phyloP scores from a whole-genome alignment of 2,888 invertebrate genomes.

The Philereme vetulata region DNA sequence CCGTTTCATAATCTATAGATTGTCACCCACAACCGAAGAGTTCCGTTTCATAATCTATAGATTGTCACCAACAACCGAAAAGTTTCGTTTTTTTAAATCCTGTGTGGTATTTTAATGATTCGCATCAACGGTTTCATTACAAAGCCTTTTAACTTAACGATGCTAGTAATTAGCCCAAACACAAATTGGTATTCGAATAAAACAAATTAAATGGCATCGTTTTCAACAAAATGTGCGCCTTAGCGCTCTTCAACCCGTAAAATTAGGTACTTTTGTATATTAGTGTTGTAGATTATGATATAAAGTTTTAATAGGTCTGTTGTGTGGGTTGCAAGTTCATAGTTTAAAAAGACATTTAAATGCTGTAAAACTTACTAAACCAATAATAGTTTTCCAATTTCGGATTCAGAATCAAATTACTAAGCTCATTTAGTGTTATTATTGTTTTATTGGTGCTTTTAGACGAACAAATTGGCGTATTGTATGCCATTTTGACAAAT shows the following conservation, averaged over 20 bases:
- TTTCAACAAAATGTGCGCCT: conserved; percentile 31
- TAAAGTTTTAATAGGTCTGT: conserved; percentile 25
- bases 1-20: no score
- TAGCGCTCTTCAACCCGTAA: conserved; percentile 31
- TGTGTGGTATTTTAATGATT: conserved; percentile 26
- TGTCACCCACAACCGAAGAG: background rate
- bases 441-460: conserved; percentile 31
- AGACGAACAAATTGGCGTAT: conserved; percentile 27
- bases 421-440: conserved; percentile 29
- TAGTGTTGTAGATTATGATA: conserved; percentile 17
- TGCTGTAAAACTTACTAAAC: conserved; percentile 33
- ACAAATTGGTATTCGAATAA: conserved; percentile 30
- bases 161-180: conserved; percentile 27
- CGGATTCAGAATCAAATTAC: conserved; percentile 27
- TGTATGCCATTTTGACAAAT: conserved; percentile 36
- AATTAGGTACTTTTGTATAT: conserved; percentile 21
- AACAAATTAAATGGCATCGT: conserved; percentile 27
- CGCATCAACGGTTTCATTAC: conserved; percentile 22
- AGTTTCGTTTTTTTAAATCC: background rate
- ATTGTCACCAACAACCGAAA: background rate
- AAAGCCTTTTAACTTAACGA: conserved; percentile 30
- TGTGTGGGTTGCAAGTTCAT: conserved; percentile 32
- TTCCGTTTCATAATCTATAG: background rate
- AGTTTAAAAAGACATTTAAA: conserved; percentile 38
- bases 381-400: conserved; percentile 22